Conservation (phyloP, 35 echinoderm and acorn worm genomes). For the Strongylocentrotus purpuratus region DNA sequence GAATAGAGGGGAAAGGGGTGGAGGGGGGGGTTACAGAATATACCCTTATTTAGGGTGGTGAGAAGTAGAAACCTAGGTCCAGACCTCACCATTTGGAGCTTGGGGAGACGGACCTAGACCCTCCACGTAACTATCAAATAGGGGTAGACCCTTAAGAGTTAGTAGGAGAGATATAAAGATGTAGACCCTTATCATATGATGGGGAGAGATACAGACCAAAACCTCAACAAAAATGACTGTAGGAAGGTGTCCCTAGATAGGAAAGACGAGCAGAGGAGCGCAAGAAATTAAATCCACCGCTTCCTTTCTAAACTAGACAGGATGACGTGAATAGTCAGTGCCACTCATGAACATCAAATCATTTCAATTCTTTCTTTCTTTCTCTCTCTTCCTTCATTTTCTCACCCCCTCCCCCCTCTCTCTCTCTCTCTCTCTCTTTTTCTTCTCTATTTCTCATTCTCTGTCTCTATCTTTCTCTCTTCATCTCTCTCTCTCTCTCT, state of each 20-base stretch:
- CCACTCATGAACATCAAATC: not conserved
- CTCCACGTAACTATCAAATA: not conserved
- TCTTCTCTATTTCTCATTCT: too few relatives aligned
- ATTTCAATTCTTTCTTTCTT: not conserved
- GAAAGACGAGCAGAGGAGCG: not conserved
- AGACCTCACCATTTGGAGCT: not conserved
- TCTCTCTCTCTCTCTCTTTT: not conserved
- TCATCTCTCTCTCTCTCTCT: not conserved
- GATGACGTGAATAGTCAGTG: slow-evolving; percentile 8
- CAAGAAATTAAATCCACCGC: not conserved
- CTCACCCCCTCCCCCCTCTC: not conserved
- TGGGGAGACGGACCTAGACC: not conserved
- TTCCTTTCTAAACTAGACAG: not conserved
- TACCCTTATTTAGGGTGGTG: not conserved
- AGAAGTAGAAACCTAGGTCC: not conserved
- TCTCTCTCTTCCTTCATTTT: not conserved
- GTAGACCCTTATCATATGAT: not conserved
- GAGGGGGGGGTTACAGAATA: too few relatives aligned
- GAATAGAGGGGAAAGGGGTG: not conserved
- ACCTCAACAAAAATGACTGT: not conserved
- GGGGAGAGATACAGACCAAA: not conserved
- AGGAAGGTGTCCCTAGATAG: not conserved
- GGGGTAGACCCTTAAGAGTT: not conserved
- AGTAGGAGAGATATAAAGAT: not conserved
- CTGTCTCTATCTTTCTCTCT: not conserved